Evolutionary conservation across 2,888 invertebrate species (phyloP).

Genomic region (Limulus polyphemus): DNA sequence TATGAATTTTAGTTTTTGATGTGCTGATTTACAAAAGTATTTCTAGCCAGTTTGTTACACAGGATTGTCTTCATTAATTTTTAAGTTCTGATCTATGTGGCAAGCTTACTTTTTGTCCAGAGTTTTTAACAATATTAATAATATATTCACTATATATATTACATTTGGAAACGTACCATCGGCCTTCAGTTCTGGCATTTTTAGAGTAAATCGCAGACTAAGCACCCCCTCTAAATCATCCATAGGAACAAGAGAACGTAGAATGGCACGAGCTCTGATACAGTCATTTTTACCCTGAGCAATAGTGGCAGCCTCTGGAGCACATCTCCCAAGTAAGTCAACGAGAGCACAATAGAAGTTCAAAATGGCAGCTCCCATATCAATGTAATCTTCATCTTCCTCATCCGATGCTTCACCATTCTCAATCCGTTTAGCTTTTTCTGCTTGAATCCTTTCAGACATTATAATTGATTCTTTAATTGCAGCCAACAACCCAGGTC

Average conservation of each 20-base stretch:
- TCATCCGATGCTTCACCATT: constrained; percentile 57
- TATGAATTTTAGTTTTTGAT: too few relatives aligned
- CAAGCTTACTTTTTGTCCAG: too few relatives aligned
- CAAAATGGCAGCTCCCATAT: constrained; percentile 93
- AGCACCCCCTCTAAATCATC: constrained; percentile 95
- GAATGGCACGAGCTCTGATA: constrained; percentile 88
- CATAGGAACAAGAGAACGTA: constrained; percentile 88
- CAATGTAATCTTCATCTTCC: constrained; percentile 98
- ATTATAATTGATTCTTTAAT: constrained; percentile 96
- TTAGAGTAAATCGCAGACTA: constrained; percentile 81
- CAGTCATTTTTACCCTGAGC: constrained; percentile 96
- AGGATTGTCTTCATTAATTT: too few relatives aligned
- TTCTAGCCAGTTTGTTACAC: too few relatives aligned
- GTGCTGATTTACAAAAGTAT: too few relatives aligned
- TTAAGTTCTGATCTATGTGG: too few relatives aligned
- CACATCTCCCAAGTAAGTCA: constrained; percentile 89
- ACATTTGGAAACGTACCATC: too few relatives aligned
- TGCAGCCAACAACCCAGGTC: constrained; percentile 88
- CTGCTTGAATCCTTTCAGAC: constrained; percentile 61
- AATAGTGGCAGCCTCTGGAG: constrained; percentile 82
- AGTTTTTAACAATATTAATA: too few relatives aligned
- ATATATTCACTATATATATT: too few relatives aligned
- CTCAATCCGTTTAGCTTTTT: constrained; percentile 39
- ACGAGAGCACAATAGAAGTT: constrained; percentile 98
- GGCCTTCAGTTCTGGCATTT: constrained; percentile 45